Evolutionary conservation across 2,113 vertebrate species (phyloP).

Genomic region (Ageneiosus marmoratus): DNA sequence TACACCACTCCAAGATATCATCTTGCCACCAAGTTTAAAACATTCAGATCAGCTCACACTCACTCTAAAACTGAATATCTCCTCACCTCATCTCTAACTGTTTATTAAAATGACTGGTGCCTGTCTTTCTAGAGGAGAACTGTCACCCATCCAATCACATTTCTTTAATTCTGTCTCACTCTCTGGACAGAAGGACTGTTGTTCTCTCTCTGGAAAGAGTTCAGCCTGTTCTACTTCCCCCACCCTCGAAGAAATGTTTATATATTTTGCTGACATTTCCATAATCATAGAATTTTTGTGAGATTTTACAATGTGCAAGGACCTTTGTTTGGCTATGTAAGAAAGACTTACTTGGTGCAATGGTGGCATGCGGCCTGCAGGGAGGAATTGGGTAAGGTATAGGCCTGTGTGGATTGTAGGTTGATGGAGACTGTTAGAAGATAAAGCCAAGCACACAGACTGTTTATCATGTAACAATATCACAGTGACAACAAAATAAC

Average conservation of each 20-base stretch:
- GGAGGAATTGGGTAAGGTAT: slow-evolving; percentile 97
- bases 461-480: not conserved
- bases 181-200: not conserved
- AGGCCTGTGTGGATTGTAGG: slow-evolving; percentile 94
- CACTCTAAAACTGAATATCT: slow-evolving; percentile 2
- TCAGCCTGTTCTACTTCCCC: not conserved
- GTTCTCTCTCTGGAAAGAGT: not conserved
- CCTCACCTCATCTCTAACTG: not conserved
- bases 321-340: not conserved
- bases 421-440: slow-evolving; percentile 83
- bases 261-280: not conserved
- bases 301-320: not conserved
- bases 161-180: not conserved
- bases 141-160: not conserved
- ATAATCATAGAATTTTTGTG: not conserved
- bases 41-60: slow-evolving; percentile 59
- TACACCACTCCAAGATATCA: slow-evolving; percentile 19
- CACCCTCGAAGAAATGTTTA: not conserved
- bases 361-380: slow-evolving; percentile 92
- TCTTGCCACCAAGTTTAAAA: slow-evolving; percentile 48
- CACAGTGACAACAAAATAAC: not conserved
- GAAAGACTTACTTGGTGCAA: slow-evolving; percentile 92
- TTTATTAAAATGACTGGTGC: not conserved
- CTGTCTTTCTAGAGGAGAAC: not conserved
- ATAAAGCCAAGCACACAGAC: not conserved